Percentiles rank a stretch among this genome's conserved stretches.
Evolutionary conservation across 2,113 vertebrate genomes (phyloP).

Genomic region (Pachypanchax playfairii): DNA sequence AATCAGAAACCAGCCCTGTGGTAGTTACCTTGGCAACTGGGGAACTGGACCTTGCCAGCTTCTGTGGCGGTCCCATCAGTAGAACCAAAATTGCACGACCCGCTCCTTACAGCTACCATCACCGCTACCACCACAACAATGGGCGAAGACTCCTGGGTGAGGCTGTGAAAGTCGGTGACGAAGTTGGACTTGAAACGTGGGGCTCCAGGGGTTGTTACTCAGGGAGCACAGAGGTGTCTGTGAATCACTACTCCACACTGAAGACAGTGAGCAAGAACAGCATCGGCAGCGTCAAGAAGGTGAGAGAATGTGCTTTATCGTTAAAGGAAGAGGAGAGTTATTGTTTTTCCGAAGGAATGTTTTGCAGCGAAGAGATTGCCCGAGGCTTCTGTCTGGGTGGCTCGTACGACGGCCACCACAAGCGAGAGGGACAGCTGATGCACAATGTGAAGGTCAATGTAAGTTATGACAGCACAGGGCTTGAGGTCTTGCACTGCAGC

Average conservation of each 20-base stretch:
- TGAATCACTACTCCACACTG: slow-evolving; percentile 81
- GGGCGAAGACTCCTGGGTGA: slow-evolving; percentile 75
- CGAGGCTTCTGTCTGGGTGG: slow-evolving; percentile 78
- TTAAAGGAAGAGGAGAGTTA: slow-evolving; percentile 84
- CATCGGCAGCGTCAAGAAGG: slow-evolving; percentile 76
- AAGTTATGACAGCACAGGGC: slow-evolving; percentile 75
- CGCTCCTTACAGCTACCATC: slow-evolving; percentile 80
- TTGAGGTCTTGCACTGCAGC: slow-evolving; percentile 76
- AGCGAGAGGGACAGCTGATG: slow-evolving; percentile 78
- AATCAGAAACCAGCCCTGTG: slow-evolving; percentile 81
- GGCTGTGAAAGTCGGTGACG: slow-evolving; percentile 77
- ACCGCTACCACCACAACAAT: slow-evolving; percentile 75
- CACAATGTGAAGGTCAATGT: slow-evolving; percentile 78
- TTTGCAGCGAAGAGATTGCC: slow-evolving; percentile 81
- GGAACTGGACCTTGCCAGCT: slow-evolving; percentile 84
- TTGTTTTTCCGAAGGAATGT: slow-evolving; percentile 80
- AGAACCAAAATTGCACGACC: slow-evolving; percentile 81
- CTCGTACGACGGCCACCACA: slow-evolving; percentile 76
- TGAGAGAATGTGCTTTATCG: slow-evolving; percentile 81
- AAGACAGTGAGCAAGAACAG: slow-evolving; percentile 78
- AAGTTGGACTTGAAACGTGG: slow-evolving; percentile 79
- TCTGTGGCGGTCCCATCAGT: slow-evolving; percentile 80
- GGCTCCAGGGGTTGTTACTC: slow-evolving; percentile 82
- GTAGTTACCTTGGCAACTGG: slow-evolving; percentile 84
- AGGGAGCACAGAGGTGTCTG: slow-evolving; percentile 78